Evolutionary conservation across 2,888 invertebrate genomes (phyloP).

Genomic region (Cenopis cana): DNA sequence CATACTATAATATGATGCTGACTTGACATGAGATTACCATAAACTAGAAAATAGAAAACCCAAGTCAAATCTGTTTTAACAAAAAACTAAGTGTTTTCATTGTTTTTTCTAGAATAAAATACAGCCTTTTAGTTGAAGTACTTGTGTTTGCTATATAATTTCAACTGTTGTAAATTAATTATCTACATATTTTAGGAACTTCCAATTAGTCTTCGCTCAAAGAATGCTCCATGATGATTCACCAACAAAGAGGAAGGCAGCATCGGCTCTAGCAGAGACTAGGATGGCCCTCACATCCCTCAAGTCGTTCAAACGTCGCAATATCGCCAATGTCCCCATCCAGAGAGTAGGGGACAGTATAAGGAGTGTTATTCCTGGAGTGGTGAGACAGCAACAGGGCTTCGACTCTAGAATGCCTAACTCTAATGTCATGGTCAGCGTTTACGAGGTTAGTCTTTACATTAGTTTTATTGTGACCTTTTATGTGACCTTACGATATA

Average conservation of each 20-base stretch:
- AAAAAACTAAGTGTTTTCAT: too few species aligned
- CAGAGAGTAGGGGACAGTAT: slow-evolving; percentile 84
- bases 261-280: slow-evolving; percentile 87
- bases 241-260: slow-evolving; percentile 84
- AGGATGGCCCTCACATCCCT: slow-evolving; percentile 91
- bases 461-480: not conserved
- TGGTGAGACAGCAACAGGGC: slow-evolving; percentile 78
- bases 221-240: slow-evolving; percentile 87
- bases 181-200: slow-evolving; percentile 84
- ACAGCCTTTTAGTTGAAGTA: too few species aligned
- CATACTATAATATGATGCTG: too few species aligned
- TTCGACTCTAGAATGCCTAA: slow-evolving; percentile 70
- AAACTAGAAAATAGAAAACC: too few species aligned
- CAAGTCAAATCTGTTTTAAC: not conserved
- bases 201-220: slow-evolving; percentile 89
- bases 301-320: slow-evolving; percentile 87
- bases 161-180: not conserved
- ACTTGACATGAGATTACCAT: not conserved
- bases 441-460: slow-evolving; percentile 80
- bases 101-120: not conserved
- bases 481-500: slow-evolving; percentile 3
- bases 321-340: slow-evolving; percentile 78
- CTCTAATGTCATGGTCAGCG: slow-evolving; percentile 82
- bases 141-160: too few species aligned
- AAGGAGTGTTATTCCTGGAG: slow-evolving; percentile 80